Evolutionary conservation across 2,113 vertebrate genomes (phyloP).

Genomic region (Mus pahari): DNA sequence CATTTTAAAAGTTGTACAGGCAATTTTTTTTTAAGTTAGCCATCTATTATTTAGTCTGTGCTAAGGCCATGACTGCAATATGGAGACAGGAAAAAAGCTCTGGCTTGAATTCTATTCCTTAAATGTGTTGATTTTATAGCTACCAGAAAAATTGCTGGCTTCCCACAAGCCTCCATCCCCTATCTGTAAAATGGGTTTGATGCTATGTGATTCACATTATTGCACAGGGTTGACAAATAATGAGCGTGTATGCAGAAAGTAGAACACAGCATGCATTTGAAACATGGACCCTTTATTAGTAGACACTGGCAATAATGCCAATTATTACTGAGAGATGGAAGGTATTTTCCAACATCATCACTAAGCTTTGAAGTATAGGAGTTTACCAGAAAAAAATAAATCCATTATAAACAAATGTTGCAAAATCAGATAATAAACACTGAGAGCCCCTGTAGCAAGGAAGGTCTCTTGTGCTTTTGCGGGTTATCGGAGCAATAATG

Average conservation of each 20-base stretch:
- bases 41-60: background rate
- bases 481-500: background rate
- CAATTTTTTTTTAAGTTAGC: conserved; percentile 8
- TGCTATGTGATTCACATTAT: background rate
- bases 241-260: background rate
- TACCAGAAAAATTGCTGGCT: background rate
- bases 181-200: background rate
- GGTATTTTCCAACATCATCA: background rate
- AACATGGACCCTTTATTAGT: background rate
- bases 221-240: background rate
- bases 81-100: background rate
- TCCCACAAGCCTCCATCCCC: background rate
- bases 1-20: conserved; percentile 3
- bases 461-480: accelerated
- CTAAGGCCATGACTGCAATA: background rate
- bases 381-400: background rate
- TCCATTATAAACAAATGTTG: background rate
- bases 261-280: background rate
- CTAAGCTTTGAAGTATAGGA: background rate
- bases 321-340: background rate
- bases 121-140: background rate
- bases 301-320: background rate
- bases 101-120: background rate
- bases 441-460: background rate
- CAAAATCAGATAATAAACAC: background rate